Conservation (phyloP, 2,113 vertebrate genomes). For the Colius striatus region DNA sequence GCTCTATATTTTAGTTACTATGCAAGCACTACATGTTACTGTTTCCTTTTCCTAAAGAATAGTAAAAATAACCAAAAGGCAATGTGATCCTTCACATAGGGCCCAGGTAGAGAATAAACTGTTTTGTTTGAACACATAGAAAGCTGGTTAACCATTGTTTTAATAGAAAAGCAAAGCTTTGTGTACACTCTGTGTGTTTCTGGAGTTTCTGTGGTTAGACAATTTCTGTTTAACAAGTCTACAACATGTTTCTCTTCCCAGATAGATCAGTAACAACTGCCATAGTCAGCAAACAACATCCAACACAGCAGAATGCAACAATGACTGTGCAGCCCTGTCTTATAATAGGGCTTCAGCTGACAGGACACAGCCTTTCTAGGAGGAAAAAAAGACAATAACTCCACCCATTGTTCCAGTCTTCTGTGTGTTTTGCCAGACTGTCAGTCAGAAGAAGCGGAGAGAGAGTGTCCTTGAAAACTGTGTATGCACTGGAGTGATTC, state of each 20-base stretch:
- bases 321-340: neutral
- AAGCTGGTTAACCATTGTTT: neutral
- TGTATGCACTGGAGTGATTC: neutral
- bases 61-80: neutral
- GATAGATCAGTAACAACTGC: neutral
- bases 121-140: neutral
- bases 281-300: neutral
- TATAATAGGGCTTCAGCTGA: neutral
- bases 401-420: neutral
- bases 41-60: neutral
- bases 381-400: neutral
- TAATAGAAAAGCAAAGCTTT: neutral
- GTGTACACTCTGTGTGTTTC: neutral
- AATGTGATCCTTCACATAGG: neutral
- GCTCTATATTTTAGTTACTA: neutral
- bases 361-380: neutral
- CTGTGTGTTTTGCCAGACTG: neutral
- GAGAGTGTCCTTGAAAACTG: neutral
- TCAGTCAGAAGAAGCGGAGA: neutral
- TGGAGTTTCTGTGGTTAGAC: conserved; percentile 21
- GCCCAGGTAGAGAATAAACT: neutral
- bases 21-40: neutral
- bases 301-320: neutral
- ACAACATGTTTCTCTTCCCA: conserved; percentile 4
- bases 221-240: conserved; percentile 31